Base-by-base conservation (phyloP, 2,888 invertebrate genomes). In the Stomorhina lunata region DNA sequence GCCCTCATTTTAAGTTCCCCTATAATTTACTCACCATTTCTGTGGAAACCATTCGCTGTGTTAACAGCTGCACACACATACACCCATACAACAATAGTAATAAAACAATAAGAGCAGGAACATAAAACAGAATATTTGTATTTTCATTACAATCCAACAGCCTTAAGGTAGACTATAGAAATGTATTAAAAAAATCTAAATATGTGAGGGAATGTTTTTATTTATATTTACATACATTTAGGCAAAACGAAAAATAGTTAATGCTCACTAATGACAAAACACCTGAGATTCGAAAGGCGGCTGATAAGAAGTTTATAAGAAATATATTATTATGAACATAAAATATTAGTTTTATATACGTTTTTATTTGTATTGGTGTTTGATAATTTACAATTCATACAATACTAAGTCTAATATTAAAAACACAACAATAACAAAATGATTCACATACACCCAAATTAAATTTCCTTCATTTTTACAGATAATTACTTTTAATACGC, bases 131-230 rank as follows among this genome's bases (percentile, higher is more conserved):
- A 50, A 50, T 25, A 40, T 68, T 34, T 40, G 27, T 57, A 34
- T 59, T 76, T 48, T 50, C 22, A 68, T 48, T 68, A 20, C 4
- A 22, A 17, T 57, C 29, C 15, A 65, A 17, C 40, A 43, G 71
- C 76, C 81, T 55, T 20, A 72, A 77, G 65, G 37, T 66, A 66
- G 55, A 43, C 76, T 25, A 37, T 59, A 22, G n/a, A 43, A 71
- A 65, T 20, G 48, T 29, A 72, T 72, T 81, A 40, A 15, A 22
- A 72, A 66, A 80, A 29, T 45, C 40, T 61, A 12, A 32, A 4
- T 6, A 22, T 20, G n/a, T n/a, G n/a, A n/a, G n/a, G n/a, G n/a
- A n/a, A 10, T 37, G 20, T 48, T 43, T 68, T 12, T 53, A 17
- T 40, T 32, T 57, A 1, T 61, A 37, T 77, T 72, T 48, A 32